phyloP scores from a whole-genome alignment of 2,888 invertebrate genomes.

The Amphipyra berbera region DNA sequence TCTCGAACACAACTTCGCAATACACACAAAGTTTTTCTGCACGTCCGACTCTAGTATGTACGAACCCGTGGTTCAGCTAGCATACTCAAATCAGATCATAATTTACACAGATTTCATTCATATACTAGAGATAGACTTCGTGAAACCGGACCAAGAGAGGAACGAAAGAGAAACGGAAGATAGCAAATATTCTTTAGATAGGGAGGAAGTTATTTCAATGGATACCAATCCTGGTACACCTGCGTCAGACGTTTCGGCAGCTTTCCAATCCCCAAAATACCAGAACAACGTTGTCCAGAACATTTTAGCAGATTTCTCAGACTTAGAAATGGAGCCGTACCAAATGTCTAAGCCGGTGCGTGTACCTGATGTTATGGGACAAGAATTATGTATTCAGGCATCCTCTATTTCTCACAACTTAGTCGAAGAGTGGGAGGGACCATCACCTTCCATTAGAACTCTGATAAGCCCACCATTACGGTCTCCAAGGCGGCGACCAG shows the following conservation, averaged over 20 bases:
- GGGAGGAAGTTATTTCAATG: conserved; percentile 77
- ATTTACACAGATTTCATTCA: conserved; percentile 96
- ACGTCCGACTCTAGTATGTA: conserved; percentile 96
- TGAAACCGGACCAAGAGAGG: conserved; percentile 80
- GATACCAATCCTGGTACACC: conserved; percentile 80
- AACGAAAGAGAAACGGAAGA: conserved; percentile 72
- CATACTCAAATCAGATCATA: conserved; percentile 93
- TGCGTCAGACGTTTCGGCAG: conserved; percentile 79
- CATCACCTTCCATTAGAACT: conserved; percentile 85
- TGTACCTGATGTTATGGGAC: conserved; percentile 84
- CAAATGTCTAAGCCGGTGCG: conserved; percentile 83
- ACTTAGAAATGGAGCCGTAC: conserved; percentile 89
- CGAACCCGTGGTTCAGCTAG: conserved; percentile 92
- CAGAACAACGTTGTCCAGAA: conserved; percentile 90
- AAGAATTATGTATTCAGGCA: conserved; percentile 85
- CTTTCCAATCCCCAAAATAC: conserved; percentile 87
- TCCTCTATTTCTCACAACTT: conserved; percentile 85
- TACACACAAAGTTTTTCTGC: conserved; percentile 97
- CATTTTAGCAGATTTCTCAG: conserved; percentile 91
- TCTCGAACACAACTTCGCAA: conserved; percentile 96
- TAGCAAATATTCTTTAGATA: conserved; percentile 77
- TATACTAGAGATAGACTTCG: conserved; percentile 92
- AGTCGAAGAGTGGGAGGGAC: conserved; percentile 88
- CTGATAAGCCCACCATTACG: conserved; percentile 85
- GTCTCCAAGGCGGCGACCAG: conserved; percentile 84